Evolutionary conservation across 2,797 vertebrate genomes (phyloP).

Genomic region (Rhinoraja longicauda): DNA sequence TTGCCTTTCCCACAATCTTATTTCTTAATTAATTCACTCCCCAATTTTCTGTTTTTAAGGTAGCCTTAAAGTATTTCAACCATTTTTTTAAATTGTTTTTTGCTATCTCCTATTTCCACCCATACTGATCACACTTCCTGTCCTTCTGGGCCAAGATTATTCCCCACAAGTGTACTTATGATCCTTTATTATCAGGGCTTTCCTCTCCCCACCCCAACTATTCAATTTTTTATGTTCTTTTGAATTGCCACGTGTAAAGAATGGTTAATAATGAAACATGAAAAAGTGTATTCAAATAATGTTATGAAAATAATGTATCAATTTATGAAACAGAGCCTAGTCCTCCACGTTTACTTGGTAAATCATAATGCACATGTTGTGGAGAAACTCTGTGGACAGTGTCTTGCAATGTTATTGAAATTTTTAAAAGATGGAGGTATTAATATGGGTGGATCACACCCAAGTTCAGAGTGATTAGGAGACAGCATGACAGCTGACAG

Average conservation of each 20-base stretch:
- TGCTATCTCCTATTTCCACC: background rate
- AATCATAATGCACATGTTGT: constrained; percentile 48
- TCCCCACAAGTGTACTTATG: too few species aligned
- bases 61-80: background rate
- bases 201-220: too few species aligned
- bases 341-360: background rate
- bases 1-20: too few species aligned
- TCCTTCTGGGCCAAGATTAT: too few species aligned
- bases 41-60: too few species aligned
- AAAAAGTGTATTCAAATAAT: background rate
- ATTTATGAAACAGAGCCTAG: background rate
- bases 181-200: too few species aligned
- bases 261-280: background rate
- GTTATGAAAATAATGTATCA: background rate
- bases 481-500: constrained; percentile 66
- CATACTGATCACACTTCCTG: background rate
- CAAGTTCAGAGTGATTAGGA: constrained; percentile 61
- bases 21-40: too few species aligned
- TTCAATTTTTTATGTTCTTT: too few species aligned
- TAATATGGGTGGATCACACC: constrained; percentile 59
- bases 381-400: constrained; percentile 44
- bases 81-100: background rate
- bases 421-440: constrained; percentile 45
- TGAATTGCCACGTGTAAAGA: background rate
- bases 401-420: constrained; percentile 52